Conservation (phyloP, 1,140 invertebrate species). For the Drosophila teissieri region DNA sequence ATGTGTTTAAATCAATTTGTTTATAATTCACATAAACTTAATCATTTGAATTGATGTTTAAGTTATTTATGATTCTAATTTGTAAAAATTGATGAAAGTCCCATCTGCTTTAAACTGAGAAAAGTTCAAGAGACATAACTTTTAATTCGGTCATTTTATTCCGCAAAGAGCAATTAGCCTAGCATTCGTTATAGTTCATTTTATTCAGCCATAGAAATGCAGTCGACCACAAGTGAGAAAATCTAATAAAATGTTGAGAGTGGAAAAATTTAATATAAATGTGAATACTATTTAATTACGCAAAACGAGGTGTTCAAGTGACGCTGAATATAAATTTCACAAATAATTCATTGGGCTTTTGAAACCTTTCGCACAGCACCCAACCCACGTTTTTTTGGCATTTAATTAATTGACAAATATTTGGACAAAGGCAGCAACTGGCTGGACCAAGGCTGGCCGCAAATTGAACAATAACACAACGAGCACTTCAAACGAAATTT, state of each 20-base stretch:
- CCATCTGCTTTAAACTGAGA: background rate
- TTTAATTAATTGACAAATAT: slow-evolving; percentile 72
- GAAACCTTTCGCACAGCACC: slow-evolving; percentile 1
- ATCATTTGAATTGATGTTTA: background rate
- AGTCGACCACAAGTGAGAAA: background rate
- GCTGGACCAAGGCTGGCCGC: slow-evolving; percentile 24
- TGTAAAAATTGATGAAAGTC: background rate
- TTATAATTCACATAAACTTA: no score
- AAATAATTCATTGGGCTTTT: slow-evolving; percentile 51
- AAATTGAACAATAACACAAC: slow-evolving; percentile 64
- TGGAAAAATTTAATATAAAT: slow-evolving; percentile 38
- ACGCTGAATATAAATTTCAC: slow-evolving; percentile 1
- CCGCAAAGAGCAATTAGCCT: background rate
- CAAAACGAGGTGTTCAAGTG: slow-evolving; percentile 11
- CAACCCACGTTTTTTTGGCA: slow-evolving; percentile 18
- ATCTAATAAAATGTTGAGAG: background rate
- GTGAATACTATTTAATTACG: slow-evolving; percentile 32
- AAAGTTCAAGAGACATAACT: slow-evolving; percentile 1
- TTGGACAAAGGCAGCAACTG: slow-evolving; percentile 49
- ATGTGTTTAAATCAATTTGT: no score
- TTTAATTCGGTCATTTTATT: slow-evolving; percentile 3
- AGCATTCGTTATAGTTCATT: slow-evolving; percentile 17
- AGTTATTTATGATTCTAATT: background rate
- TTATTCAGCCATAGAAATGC: slow-evolving; percentile 8
- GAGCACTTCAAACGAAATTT: slow-evolving; percentile 46